Conservation (phyloP, 2,888 invertebrate species). For the Blastobasis lacticolella region DNA sequence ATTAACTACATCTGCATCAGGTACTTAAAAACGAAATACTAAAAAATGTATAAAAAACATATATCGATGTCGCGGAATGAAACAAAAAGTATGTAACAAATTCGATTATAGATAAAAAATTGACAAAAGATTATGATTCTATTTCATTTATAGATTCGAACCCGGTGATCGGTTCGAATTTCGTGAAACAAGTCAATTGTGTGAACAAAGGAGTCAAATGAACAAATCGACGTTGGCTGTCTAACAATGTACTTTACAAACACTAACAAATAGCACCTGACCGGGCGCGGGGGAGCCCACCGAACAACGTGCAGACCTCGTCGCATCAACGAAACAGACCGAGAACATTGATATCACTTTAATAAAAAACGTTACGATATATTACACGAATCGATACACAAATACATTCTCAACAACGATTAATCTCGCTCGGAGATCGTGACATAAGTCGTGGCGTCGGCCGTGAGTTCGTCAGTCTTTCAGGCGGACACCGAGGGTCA, state of each 20-base stretch:
- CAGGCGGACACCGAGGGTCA: no score
- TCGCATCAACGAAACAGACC: constrained; percentile 32
- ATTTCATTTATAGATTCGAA: neutral
- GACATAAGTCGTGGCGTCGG: no score
- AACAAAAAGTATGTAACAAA: constrained; percentile 7
- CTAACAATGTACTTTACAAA: neutral
- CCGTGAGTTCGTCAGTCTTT: no score
- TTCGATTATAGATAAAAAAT: constrained; percentile 4
- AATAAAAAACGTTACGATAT: constrained; percentile 35
- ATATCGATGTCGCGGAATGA: constrained; percentile 45
- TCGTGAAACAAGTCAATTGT: no score
- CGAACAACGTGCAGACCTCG: constrained; percentile 14
- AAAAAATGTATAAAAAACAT: constrained; percentile 34
- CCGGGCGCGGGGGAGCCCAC: constrained; percentile 19
- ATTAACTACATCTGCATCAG: constrained; percentile 57
- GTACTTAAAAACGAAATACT: constrained; percentile 47
- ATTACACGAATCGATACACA: constrained; percentile 53
- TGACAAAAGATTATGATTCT: neutral
- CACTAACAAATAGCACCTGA: constrained; percentile 61
- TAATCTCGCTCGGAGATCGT: neutral
- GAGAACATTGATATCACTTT: constrained; percentile 50
- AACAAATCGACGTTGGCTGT: no score
- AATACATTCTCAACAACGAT: constrained; percentile 51
- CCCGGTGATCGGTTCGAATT: no score
- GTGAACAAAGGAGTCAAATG: no score